Conservation (phyloP, 2,888 invertebrate genomes). For the Leptarthrus brevirostris region DNA sequence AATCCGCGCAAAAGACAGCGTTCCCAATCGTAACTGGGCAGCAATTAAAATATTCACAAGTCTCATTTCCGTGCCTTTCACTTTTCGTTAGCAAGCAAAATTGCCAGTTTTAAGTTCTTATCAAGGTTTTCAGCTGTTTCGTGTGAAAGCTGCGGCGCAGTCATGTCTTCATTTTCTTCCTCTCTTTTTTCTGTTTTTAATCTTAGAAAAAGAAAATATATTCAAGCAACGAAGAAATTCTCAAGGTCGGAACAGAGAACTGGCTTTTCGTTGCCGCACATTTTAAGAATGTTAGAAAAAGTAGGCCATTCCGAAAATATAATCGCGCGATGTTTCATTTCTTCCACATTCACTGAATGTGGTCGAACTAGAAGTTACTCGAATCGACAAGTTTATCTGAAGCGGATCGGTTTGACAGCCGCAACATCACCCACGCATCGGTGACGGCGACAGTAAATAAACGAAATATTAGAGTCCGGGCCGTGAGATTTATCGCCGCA, state of each 20-base stretch:
- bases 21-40: too few species aligned
- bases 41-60: too few species aligned
- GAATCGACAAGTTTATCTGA: not conserved
- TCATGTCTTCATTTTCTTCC: too few species aligned
- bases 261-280: not conserved
- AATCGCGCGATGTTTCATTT: not conserved
- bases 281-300: not conserved
- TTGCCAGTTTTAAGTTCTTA: too few species aligned
- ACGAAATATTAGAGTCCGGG: not conserved
- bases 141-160: too few species aligned
- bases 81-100: too few species aligned
- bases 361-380: not conserved
- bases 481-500: not conserved
- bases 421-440: not conserved
- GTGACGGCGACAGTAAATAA: not conserved
- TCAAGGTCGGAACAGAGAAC: not conserved
- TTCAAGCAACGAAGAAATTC: not conserved
- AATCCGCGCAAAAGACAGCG: too few species aligned
- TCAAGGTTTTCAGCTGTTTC: too few species aligned
- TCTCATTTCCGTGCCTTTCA: too few species aligned
- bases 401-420: not conserved
- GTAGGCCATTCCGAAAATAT: not conserved
- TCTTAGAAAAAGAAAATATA: too few species aligned
- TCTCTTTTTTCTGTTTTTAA: too few species aligned
- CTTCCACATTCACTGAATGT: not conserved